Base-by-base conservation (phyloP, 2,888 invertebrate genomes). In the Chrysolina haemoptera region DNA sequence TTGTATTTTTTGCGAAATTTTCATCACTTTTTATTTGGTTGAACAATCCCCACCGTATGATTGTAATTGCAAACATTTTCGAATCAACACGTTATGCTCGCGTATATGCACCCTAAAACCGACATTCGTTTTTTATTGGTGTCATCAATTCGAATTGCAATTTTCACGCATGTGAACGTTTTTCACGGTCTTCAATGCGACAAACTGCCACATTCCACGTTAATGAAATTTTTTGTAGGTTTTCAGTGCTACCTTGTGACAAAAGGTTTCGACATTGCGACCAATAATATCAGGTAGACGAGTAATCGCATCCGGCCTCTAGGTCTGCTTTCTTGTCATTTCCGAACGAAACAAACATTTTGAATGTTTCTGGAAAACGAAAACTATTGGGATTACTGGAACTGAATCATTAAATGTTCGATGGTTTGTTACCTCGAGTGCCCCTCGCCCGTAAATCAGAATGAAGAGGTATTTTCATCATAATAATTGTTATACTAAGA, bases 121-220 rank as follows among this genome's bases (percentile, higher is more conserved):
- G 59, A 59, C 27, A 59, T 27, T 59, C 35, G 59, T 4, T 59
- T 59, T 59, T 59, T 59, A 67, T 53, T 53, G 40, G 53, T 53
- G 40, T 67, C 53, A 67, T 67, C 67, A 67, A 53, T 67, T 67
- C 41, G 53, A 53, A 53, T 67, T 55, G 53, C 53, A 41, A 67
- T 67, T 53, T 18, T 35, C 67, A 67, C 67, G 53, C 40, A 67
- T 43, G 53, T 40, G 43, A 43, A 48, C 50, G 35, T 35, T 67
- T 67, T 67, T 67, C 35, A 16, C 20, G 18, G 20, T 35, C n/a
- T 14, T 50, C 59, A 27, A 27, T 16, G n/a, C 59, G 35, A 27
- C 14, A 59, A 59, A 59, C 27, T 59, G 2, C 59, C 59, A 11
- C 22, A 35, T 59, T 59, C 59, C 59, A 35, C 16, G 16, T 59